Evolutionary conservation across 2,797 vertebrate genomes (phyloP), one percentile per base, ranked within the genome.

Genomic region (Enoplosus armatus): DNA sequence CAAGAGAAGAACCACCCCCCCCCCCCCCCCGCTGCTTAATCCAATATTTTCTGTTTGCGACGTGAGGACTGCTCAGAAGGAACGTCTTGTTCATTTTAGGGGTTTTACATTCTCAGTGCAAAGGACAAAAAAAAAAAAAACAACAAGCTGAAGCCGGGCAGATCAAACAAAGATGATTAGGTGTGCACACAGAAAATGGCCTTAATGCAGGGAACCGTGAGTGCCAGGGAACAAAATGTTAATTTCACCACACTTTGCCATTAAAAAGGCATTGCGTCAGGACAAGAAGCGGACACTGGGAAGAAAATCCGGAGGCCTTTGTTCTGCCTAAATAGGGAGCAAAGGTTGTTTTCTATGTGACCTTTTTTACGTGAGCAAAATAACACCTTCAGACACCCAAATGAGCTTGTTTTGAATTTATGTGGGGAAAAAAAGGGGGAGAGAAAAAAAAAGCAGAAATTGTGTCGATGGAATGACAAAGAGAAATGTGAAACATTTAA

Each of bases 181-280:
- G 31, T 64, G 63, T 29, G 24, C 68, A 47, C 64, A 45, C 74
- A 55, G 67, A 14, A 79, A 82, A 87, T 82, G 73, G 55, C 58
- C 66, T 79, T 66, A 83, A 80, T 83, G 58, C 39, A 72, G 62
- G 78, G 66, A 41, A 26, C 67, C 20, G 48, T 14, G 27, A 85
- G 78, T 55, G 75, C 59, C 63, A 18, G 29, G 14, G 65, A 88
- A 87, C 68, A 79, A 77, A 74, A 83, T 58, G 47, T 63, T 87
- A 59, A 87, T 89, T 90, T 91, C 78, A 67, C 35, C 64, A 77
- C 14, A 77, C 14, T 33, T 50, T 61, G 55, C 82, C 77, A 76
- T 90, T 80, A 89, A 83, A n/a, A 85, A 81, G 39, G 48, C 56
- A 75, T 89, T 86, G 89, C 72, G 85, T 78, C 54, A 61, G 71